These are phyloP conservation scores for Cyprinus carpio DNA, from an alignment of 2,113 vertebrate genomes.

Conservation along the genomic window DNA sequence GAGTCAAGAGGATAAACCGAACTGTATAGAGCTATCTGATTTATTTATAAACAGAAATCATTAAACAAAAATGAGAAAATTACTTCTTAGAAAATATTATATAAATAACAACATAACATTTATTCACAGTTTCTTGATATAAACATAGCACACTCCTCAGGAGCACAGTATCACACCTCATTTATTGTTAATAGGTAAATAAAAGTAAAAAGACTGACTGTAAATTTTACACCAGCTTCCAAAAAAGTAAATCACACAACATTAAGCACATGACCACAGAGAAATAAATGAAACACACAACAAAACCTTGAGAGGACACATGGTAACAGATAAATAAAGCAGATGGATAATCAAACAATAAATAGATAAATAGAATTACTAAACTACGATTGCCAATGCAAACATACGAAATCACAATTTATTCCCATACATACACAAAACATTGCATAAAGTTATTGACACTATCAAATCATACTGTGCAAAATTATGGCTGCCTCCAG, in stretches of 20 bases:
- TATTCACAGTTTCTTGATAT: constrained; percentile 54
- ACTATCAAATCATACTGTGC: constrained; percentile 77
- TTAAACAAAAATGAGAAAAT: constrained; percentile 62
- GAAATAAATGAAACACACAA: constrained; percentile 58
- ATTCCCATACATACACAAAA: constrained; percentile 64
- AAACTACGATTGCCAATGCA: constrained; percentile 74
- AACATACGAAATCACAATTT: constrained; percentile 67
- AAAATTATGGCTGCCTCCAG: constrained; percentile 74
- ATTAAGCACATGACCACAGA: constrained; percentile 61
- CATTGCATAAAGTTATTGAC: constrained; percentile 79
- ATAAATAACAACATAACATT: constrained; percentile 64
- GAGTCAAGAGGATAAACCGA: constrained; percentile 66
- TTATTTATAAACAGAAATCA: constrained; percentile 57
- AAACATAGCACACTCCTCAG: constrained; percentile 31
- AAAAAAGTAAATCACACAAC: constrained; percentile 58
- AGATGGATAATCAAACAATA: constrained; percentile 63
- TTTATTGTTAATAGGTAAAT: constrained; percentile 56
- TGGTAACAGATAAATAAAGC: constrained; percentile 63
- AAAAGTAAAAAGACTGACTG: constrained; percentile 52
- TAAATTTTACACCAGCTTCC: constrained; percentile 55
- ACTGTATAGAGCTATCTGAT: constrained; percentile 63
- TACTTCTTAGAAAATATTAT: constrained; percentile 71
- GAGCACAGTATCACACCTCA: constrained; percentile 50
- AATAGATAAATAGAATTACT: constrained; percentile 68
- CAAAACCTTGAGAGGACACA: constrained; percentile 59